Evolutionary conservation across 2,797 vertebrate genomes (phyloP).

Genomic region (Enteromius unitaeniatus): DNA sequence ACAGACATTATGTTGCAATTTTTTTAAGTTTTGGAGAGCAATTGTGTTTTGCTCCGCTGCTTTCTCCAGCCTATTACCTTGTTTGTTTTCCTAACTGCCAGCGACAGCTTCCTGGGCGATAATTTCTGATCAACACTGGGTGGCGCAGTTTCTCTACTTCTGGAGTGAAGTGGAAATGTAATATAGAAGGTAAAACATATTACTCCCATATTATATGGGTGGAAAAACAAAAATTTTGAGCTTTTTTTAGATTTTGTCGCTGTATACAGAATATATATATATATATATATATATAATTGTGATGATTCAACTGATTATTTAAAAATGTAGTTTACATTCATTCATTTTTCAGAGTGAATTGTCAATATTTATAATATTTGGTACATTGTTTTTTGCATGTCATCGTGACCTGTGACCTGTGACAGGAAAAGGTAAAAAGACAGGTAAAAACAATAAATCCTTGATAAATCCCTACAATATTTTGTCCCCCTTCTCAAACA

Average conservation of each 20-base stretch:
- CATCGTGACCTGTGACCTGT: neutral
- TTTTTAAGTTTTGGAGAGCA: neutral
- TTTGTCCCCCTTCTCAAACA: neutral
- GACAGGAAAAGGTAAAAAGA: too few species aligned
- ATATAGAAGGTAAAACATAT: neutral
- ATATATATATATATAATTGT: neutral
- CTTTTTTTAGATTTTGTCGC: neutral
- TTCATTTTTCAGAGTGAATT: neutral
- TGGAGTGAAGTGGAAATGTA: too few species aligned
- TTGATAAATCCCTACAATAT: neutral
- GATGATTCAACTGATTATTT: neutral
- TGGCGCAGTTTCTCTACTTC: slow-evolving; percentile 1
- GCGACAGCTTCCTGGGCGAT: slow-evolving; percentile 38
- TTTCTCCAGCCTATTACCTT: neutral
- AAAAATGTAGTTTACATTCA: neutral
- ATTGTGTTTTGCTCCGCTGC: too few species aligned
- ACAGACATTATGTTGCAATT: too few species aligned
- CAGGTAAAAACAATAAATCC: neutral
- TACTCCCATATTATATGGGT: neutral
- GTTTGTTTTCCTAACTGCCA: neutral
- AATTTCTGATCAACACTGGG: neutral
- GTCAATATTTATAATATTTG: neutral
- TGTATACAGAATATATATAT: neutral
- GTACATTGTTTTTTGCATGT: neutral
- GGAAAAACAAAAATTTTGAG: neutral